A percentile compares a stretch with the other conserved stretches of the same genome.
phyloP scores from a whole-genome alignment of 2,888 invertebrate species.

The Diabrotica balteata region DNA sequence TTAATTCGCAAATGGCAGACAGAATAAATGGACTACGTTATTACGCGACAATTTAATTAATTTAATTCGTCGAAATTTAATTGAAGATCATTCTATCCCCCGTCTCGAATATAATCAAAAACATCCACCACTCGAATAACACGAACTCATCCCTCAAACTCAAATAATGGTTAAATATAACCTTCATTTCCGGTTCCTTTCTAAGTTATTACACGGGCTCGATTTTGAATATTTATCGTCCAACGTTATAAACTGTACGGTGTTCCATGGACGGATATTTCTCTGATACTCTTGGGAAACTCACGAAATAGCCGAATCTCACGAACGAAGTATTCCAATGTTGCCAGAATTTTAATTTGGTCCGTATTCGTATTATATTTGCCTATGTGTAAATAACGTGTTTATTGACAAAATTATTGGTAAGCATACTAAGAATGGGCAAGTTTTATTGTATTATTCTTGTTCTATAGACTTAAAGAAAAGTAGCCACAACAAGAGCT shows the following conservation, averaged over 20 bases:
- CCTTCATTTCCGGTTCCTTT: slow-evolving; percentile 26
- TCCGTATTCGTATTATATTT: too few species aligned
- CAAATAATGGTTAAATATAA: slow-evolving; percentile 27
- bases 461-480: too few species aligned
- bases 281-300: not conserved
- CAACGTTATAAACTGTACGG: slow-evolving; percentile 1
- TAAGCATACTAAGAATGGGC: too few species aligned
- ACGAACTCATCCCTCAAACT: slow-evolving; percentile 18
- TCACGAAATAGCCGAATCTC: slow-evolving; percentile 1
- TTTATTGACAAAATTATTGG: too few species aligned
- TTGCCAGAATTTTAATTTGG: not conserved
- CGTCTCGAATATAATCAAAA: slow-evolving; percentile 23
- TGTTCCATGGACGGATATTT: slow-evolving; percentile 1
- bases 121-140: slow-evolving; percentile 14
- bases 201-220: slow-evolving; percentile 19
- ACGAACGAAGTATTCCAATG: not conserved
- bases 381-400: too few species aligned
- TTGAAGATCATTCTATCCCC: slow-evolving; percentile 11
- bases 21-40: slow-evolving; percentile 14
- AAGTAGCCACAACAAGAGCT: too few species aligned
- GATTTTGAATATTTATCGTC: slow-evolving; percentile 30
- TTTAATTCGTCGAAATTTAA: slow-evolving; percentile 24
- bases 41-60: slow-evolving; percentile 22
- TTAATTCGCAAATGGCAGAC: slow-evolving; percentile 8
- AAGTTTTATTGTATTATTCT: too few species aligned